phyloP scores from a whole-genome alignment of 2,113 vertebrate species.

The Corvus hawaiiensis region DNA sequence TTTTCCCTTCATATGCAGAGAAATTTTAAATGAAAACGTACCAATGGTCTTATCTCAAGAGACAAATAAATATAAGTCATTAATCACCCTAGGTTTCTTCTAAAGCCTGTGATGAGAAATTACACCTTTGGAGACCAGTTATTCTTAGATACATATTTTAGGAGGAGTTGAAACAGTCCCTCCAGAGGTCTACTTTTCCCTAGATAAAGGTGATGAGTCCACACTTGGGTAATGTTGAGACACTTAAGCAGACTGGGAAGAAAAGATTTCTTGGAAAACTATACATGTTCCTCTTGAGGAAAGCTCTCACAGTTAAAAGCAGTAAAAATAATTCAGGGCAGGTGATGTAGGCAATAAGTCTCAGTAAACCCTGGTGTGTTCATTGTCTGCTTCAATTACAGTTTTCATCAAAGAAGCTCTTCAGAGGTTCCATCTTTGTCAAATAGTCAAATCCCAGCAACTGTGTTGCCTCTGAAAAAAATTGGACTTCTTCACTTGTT shows the following conservation, averaged over 20 bases:
- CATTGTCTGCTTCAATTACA: background rate
- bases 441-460: background rate
- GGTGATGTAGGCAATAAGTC: background rate
- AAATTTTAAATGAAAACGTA: background rate
- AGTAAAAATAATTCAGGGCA: background rate
- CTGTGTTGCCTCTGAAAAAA: background rate
- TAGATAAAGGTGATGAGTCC: background rate
- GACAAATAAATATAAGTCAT: background rate
- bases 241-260: background rate
- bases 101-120: background rate
- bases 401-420: background rate
- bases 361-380: background rate
- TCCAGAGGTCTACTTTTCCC: background rate
- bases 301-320: background rate
- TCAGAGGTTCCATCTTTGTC: background rate
- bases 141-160: background rate
- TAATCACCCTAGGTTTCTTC: background rate
- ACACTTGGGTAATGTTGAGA: background rate
- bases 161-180: background rate
- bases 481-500: background rate
- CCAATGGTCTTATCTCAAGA: background rate
- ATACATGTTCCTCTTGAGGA: background rate
- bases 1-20: background rate
- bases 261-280: background rate
- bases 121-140: background rate